Conservation (phyloP, 2,888 invertebrate genomes). For the Serripes groenlandicus region DNA sequence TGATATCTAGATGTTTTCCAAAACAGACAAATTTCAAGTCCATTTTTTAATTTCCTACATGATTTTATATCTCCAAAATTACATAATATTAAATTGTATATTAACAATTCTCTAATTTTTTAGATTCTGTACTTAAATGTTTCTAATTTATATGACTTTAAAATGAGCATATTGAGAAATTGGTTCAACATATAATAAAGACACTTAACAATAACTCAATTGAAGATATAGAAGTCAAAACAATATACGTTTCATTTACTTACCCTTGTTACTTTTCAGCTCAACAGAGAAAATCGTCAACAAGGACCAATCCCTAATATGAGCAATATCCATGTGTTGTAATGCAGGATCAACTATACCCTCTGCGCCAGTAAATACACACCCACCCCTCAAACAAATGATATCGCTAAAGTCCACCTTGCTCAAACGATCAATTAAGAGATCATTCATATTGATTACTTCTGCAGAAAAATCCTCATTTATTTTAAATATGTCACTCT, state of each 20-base stretch:
- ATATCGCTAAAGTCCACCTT: not conserved
- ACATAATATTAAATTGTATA: not conserved
- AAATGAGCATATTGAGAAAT: not conserved
- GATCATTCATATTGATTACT: not conserved
- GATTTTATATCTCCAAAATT: no score
- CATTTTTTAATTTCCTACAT: no score
- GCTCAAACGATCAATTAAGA: not conserved
- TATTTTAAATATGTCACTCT: not conserved
- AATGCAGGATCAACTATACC: not conserved
- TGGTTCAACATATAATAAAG: no score
- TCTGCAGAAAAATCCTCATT: not conserved
- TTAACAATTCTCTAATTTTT: not conserved
- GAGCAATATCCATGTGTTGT: not conserved
- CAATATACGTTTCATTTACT: not conserved
- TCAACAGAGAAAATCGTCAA: not conserved
- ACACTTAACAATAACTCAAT: no score
- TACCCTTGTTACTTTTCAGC: not conserved
- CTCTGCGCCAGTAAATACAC: constrained; percentile 8
- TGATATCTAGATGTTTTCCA: no score
- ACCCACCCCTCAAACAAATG: not conserved
- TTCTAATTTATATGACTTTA: not conserved
- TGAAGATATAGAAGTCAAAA: not conserved
- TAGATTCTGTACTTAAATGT: not conserved
- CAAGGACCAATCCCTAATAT: constrained; percentile 38
- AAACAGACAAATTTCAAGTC: no score